Base-by-base conservation (phyloP, 2,113 vertebrate species). In the Tragelaphus scriptus region DNA sequence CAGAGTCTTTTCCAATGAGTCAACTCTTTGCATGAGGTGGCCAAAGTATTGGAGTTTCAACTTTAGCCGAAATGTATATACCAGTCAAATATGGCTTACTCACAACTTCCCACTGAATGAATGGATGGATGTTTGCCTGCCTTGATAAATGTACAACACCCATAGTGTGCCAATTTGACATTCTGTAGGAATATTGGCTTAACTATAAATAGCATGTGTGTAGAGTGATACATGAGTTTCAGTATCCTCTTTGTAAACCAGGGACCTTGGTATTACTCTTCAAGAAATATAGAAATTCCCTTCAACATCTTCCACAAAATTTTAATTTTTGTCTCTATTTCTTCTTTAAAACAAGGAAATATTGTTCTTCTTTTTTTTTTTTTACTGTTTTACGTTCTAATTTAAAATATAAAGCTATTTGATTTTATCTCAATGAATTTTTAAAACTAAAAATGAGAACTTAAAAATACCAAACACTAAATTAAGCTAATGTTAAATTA, bases 371-470 rank as follows among this genome's bases (percentile, higher is more conserved):
- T 12, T 59, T 49, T 51, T 59, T 71, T 36, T 71, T 68, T 75
- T 75, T 71, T 11, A 75, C 68, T 75, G 53, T 92, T 93, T 95
- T 79, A 68, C 17, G 71, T 96, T 90, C 71, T 97, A 90, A 93
- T 81, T 85, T 95, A 97, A 98, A 89, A 86, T 92, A 75, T 25
- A 65, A 82, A 94, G 53, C 28, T 59, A 40, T 44, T 91, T 93
- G 21, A 2, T 94, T 91, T 95, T 81, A 36, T 58, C 30, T 90
- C 23, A 88, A 88, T 92, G 40, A 84, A 92, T 63, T 80, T 77
- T 87, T 63, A 95, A 89, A 88, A 95, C 89, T 55, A 88, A 88
- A 98, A 95, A 63, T 82, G 28, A 97, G n/a, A 97, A 79, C 47
- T 89, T 89, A 71, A 89, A 96, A 36, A 95, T 32, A 9, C 23